phyloP scores from a whole-genome alignment of 2,888 invertebrate genomes.

The Nemurella pictetii region DNA sequence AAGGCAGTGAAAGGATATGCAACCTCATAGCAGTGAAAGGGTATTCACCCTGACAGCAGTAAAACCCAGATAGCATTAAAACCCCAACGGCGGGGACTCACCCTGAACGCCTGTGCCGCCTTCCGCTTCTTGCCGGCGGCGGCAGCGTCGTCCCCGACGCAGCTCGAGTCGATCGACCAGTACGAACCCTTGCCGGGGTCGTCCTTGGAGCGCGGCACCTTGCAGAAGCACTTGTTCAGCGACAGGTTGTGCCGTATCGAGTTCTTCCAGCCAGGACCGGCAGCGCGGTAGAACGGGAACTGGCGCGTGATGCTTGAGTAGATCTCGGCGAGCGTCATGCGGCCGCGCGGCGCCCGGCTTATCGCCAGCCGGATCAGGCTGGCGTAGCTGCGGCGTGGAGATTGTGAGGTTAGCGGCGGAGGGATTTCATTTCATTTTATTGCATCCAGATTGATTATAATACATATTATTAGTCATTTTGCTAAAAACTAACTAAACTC shows the following conservation, averaged over 20 bases:
- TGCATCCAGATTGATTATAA: too few species aligned
- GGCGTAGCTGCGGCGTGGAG: constrained; percentile 61
- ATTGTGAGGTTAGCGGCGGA: too few species aligned
- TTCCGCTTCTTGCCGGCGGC: constrained; percentile 54
- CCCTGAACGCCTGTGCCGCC: constrained; percentile 55
- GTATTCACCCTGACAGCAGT: too few species aligned
- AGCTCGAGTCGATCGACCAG: constrained; percentile 64
- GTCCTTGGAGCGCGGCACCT: constrained; percentile 71
- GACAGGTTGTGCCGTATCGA: constrained; percentile 73
- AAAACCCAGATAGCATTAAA: too few species aligned
- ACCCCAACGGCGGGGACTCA: constrained; percentile 47
- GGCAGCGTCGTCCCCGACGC: constrained; percentile 60
- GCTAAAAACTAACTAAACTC: too few species aligned
- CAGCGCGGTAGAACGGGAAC: constrained; percentile 71
- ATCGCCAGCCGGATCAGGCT: constrained; percentile 71
- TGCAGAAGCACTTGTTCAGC: constrained; percentile 72
- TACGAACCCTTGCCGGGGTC: constrained; percentile 72
- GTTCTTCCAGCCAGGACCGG: constrained; percentile 74
- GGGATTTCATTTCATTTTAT: too few species aligned
- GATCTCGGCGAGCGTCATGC: constrained; percentile 74
- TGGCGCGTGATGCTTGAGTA: constrained; percentile 73
- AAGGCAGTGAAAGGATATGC: too few species aligned
- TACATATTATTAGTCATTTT: too few species aligned
- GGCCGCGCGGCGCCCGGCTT: constrained; percentile 65
- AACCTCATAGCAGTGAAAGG: too few species aligned